Percentiles rank a stretch among this genome's conserved stretches.
Conservation (phyloP, 2,888 invertebrate genomes). For the Polydrusus pterygomalis region DNA sequence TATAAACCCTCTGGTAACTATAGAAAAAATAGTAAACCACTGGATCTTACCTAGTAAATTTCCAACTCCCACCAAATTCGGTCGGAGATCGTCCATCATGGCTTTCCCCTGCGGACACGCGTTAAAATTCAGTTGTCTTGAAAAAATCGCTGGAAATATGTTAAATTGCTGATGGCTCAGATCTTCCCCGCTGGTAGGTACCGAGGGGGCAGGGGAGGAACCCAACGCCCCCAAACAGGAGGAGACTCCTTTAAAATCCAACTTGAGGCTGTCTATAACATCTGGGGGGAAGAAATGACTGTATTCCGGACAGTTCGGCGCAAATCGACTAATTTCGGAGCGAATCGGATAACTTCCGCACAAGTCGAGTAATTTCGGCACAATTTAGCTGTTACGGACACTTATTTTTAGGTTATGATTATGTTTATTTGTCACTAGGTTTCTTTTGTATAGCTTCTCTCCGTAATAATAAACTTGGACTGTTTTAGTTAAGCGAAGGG, state of each 20-base stretch:
- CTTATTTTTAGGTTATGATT: no score
- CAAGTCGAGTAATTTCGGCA: not conserved
- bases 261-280: constrained; percentile 77
- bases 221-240: constrained; percentile 78
- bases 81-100: constrained; percentile 93
- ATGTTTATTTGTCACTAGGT: no score
- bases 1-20: not conserved
- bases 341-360: not conserved
- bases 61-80: constrained; percentile 77
- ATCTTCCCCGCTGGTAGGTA: constrained; percentile 71
- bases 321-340: not conserved
- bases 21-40: not conserved
- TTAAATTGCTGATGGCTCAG: constrained; percentile 87
- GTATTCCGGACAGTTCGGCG: not conserved
- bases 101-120: constrained; percentile 80
- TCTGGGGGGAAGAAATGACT: constrained; percentile 41
- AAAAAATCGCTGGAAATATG: constrained; percentile 93
- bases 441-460: no score
- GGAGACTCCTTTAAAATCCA: constrained; percentile 89
- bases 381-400: no score
- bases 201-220: constrained; percentile 75
- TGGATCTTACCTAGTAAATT: constrained; percentile 65
- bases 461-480: no score
- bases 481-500: no score
- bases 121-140: constrained; percentile 89